Base-by-base conservation (phyloP, 2,113 vertebrate species). In the Callipepla squamata region DNA sequence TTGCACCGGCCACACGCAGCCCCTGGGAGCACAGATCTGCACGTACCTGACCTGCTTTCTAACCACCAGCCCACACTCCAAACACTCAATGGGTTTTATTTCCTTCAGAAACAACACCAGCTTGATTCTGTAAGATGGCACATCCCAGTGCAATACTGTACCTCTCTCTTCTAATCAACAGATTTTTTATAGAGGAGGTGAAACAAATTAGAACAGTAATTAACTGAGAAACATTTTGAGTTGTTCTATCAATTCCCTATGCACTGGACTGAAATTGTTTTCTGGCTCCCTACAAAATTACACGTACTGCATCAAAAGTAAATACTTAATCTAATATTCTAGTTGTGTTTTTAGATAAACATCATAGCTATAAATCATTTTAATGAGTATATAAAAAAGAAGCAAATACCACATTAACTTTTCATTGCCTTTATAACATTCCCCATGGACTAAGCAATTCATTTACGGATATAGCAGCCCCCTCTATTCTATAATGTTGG, bases 311-410 rank as follows among this genome's bases (percentile, higher is more conserved):
- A 86, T 93, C 72, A 89, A 92, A 96, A 93, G 75, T 83, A 94
- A 94, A 93, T 57, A 84, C 22, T 94, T 92, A 85, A 81, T 87
- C 85, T 95, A 92, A 90, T 90, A 91, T 92, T 94, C 82, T 88
- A 85, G 96, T 93, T 91, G 81, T 81, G 65, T 30, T 47, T 87
- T 92, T 91, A 94, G 82, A 91, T 92, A 94, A 93, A 72, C 47
- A 89, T 87, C 61, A 63, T 0, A 0, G 76, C 65, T 92, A 87
- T 92, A 91, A 93, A 91, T 94, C 51, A 88, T 92, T 85, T 92
- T 89, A 94, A 94, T 95, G 65, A 90, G 68, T 20, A 65, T 45
- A 85, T 88, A 28, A 72, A 89, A 92, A 93, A 85, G 65, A 74
- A 87, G 36, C 68, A 94, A 94, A 88, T 91, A 87, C 26, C 82